A percentile compares a stretch with the other conserved stretches of the same genome.
phyloP scores from a whole-genome alignment of 2,888 invertebrate genomes.

The Polydesmus complanatus region DNA sequence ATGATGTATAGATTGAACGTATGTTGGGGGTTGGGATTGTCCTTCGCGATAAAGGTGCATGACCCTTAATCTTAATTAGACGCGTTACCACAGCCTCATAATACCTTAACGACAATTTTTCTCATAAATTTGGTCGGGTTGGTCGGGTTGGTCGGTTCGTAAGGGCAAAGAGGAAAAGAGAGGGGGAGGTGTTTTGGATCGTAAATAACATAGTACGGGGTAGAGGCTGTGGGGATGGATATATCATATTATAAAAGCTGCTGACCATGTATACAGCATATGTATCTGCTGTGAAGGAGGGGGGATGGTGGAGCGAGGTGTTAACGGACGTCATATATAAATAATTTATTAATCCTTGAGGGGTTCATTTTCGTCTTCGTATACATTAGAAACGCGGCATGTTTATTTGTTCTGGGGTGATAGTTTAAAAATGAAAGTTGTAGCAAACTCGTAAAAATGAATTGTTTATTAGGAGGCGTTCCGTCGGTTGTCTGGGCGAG shows the following conservation, averaged over 20 bases:
- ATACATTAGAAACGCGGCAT: not conserved
- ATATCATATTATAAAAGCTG: no score
- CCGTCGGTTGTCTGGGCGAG: not conserved
- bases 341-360: not conserved
- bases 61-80: not conserved
- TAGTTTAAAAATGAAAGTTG: not conserved
- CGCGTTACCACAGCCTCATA: not conserved
- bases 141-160: not conserved
- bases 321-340: not conserved
- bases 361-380: not conserved
- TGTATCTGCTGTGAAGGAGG: no score
- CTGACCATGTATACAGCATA: no score
- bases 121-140: not conserved
- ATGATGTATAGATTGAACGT: no score
- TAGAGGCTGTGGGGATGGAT: not conserved
- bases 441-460: not conserved
- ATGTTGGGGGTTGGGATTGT: no score
- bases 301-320: not conserved
- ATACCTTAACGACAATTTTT: not conserved
- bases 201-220: not conserved
- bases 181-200: not conserved
- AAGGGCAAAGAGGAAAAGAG: not conserved
- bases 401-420: not conserved
- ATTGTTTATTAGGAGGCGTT: not conserved
- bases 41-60: not conserved